Evolutionary conservation across 2,113 vertebrate genomes (phyloP).

Genomic region (Solea solea): DNA sequence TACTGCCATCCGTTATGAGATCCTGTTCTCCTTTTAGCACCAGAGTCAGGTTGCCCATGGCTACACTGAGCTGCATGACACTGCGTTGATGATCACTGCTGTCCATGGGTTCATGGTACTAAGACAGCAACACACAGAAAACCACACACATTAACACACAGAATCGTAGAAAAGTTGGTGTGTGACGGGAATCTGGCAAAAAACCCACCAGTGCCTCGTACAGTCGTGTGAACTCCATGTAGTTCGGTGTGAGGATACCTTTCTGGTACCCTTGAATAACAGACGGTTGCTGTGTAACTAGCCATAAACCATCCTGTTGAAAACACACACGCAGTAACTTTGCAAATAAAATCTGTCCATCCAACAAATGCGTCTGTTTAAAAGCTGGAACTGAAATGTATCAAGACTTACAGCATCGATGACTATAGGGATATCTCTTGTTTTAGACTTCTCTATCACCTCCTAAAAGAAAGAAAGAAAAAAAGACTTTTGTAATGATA

Average conservation of each 20-base stretch:
- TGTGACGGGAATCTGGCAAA: neutral
- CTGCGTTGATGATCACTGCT: slow-evolving; percentile 82
- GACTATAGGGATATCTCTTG: slow-evolving; percentile 89
- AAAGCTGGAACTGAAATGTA: slow-evolving; percentile 9
- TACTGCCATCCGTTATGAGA: slow-evolving; percentile 91
- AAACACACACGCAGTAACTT: slow-evolving; percentile 6
- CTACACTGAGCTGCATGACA: slow-evolving; percentile 88
- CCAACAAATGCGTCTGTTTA: too few species aligned
- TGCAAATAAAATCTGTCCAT: too few species aligned
- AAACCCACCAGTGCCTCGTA: slow-evolving; percentile 91
- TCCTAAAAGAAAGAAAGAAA: slow-evolving; percentile 77
- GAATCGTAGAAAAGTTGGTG: neutral
- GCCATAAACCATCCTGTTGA: slow-evolving; percentile 94
- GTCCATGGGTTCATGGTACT: slow-evolving; percentile 88
- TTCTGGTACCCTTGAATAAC: slow-evolving; percentile 91
- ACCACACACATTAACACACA: neutral
- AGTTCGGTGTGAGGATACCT: slow-evolving; percentile 94
- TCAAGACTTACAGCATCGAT: slow-evolving; percentile 91
- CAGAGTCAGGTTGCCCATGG: slow-evolving; percentile 93
- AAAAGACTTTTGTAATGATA: neutral
- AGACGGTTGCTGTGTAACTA: slow-evolving; percentile 90
- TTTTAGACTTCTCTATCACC: slow-evolving; percentile 90
- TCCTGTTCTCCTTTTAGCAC: slow-evolving; percentile 93
- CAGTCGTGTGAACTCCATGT: slow-evolving; percentile 92
- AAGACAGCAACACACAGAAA: slow-evolving; percentile 30